Evolutionary conservation across 2,888 invertebrate species (phyloP).

Genomic region (Pristionchus entomophagus): DNA sequence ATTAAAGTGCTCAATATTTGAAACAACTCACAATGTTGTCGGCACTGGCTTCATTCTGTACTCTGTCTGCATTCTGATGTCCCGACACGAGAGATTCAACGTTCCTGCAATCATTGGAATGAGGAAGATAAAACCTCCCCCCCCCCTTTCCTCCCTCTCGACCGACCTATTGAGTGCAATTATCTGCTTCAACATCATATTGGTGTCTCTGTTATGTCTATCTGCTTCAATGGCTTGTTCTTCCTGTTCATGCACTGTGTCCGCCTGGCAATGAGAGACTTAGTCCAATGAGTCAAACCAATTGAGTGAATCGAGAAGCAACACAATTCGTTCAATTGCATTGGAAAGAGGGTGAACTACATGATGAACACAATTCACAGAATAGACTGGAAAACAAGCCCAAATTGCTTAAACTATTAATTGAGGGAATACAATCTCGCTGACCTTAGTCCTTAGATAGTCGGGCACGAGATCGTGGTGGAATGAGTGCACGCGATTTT

Average conservation of each 20-base stretch:
- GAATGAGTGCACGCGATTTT: constrained; percentile 66
- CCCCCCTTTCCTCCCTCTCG: no score
- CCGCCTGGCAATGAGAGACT: constrained; percentile 14
- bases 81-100: constrained; percentile 60
- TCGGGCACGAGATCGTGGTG: constrained; percentile 72
- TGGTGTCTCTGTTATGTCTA: background rate
- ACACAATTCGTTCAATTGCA: no score
- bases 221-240: constrained; percentile 16
- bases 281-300: no score
- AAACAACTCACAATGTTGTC: background rate
- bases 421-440: background rate
- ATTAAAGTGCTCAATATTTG: no score
- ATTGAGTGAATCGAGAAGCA: no score
- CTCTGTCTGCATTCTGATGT: constrained; percentile 51
- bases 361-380: no score
- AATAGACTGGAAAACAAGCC: no score
- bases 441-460: constrained; percentile 64
- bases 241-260: constrained; percentile 41
- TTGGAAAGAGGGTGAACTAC: no score
- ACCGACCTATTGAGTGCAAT: constrained; percentile 22
- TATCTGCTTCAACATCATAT: constrained; percentile 22
- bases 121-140: background rate
- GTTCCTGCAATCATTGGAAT: constrained; percentile 58
- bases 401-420: no score
- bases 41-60: constrained; percentile 44